These are phyloP conservation scores for Heliothis peltigera DNA, from an alignment of 2,888 invertebrate genomes.

Conservation along the genomic window DNA sequence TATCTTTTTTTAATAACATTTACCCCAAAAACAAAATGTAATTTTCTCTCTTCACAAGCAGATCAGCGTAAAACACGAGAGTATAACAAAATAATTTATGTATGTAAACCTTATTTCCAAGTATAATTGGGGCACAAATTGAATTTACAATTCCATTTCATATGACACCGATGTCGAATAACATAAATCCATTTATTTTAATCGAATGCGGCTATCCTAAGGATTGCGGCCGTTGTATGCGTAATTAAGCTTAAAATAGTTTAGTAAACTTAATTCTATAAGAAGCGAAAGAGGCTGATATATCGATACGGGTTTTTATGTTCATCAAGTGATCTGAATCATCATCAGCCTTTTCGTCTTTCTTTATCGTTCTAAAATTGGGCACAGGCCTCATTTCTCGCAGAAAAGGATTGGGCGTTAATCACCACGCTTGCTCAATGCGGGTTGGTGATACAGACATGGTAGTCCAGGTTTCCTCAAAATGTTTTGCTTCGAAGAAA, in stretches of 20 bases:
- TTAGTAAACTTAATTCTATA: neutral
- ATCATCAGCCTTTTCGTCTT: too few relatives aligned
- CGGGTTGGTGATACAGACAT: too few relatives aligned
- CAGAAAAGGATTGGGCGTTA: too few relatives aligned
- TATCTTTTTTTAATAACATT: neutral
- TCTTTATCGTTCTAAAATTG: too few relatives aligned
- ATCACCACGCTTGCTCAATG: too few relatives aligned
- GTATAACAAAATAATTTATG: constrained; percentile 55
- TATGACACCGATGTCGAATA: constrained; percentile 50
- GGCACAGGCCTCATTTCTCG: too few relatives aligned
- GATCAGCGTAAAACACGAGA: constrained; percentile 37
- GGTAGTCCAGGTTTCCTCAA: too few relatives aligned
- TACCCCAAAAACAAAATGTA: constrained; percentile 10
- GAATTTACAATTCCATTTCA: constrained; percentile 63
- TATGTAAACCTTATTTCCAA: constrained; percentile 59
- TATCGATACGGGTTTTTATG: neutral
- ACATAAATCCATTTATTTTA: constrained; percentile 53
- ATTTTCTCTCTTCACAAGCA: constrained; percentile 14
- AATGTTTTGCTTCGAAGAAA: too few relatives aligned
- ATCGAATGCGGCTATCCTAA: constrained; percentile 34
- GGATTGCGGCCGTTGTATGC: constrained; percentile 37
- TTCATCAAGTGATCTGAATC: neutral
- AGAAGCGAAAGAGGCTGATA: neutral
- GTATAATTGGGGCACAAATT: constrained; percentile 57
- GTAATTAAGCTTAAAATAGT: constrained; percentile 5